Conservation (phyloP, 2,888 invertebrate genomes). For the Rhopalosiphum nymphaeae region DNA sequence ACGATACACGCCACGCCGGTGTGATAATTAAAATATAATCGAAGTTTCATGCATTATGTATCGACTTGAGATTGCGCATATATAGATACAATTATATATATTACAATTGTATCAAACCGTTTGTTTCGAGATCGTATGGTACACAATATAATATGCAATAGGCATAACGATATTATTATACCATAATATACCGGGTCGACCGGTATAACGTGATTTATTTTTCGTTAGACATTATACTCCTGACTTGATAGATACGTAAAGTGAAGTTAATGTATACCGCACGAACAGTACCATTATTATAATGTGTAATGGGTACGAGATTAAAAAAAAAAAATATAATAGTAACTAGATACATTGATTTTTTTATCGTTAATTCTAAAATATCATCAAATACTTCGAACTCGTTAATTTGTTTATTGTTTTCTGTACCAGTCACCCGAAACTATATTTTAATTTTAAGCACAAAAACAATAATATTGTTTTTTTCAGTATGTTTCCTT, state of each 20-base stretch:
- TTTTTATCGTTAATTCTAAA: background rate
- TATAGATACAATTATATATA: background rate
- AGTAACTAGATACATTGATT: background rate
- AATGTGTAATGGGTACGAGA: background rate
- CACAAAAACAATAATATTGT: background rate
- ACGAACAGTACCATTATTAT: background rate
- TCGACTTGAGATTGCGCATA: background rate
- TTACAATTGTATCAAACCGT: background rate
- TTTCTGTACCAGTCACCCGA: background rate
- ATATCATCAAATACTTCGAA: background rate
- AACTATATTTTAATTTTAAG: background rate
- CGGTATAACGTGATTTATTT: slow-evolving; percentile 4
- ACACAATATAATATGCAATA: background rate
- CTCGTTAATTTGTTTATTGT: background rate
- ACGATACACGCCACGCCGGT: background rate
- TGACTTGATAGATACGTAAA: background rate
- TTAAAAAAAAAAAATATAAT: background rate
- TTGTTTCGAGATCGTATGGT: background rate
- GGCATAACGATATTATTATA: background rate
- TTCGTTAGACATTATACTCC: background rate
- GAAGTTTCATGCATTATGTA: slow-evolving; percentile 48
- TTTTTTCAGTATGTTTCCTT: background rate
- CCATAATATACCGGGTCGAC: background rate
- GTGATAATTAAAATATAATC: slow-evolving; percentile 49
- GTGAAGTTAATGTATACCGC: background rate